Percentiles rank a stretch among this genome's conserved stretches.
Conservation (phyloP, 1,140 invertebrate species). For the Phocides pigmalion region DNA sequence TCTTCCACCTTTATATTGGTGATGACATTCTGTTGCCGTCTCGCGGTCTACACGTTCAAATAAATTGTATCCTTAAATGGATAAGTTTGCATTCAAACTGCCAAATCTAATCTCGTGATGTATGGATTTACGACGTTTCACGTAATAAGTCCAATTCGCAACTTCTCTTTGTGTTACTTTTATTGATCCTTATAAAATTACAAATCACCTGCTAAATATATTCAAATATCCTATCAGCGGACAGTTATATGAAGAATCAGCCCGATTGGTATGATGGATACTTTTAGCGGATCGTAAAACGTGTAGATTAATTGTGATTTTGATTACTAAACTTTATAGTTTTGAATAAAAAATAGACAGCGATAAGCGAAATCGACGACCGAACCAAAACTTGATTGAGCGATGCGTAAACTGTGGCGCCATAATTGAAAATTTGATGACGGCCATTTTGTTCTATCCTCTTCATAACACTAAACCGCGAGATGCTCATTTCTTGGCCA, state of each 20-base stretch:
- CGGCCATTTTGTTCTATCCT: slow-evolving; percentile 17
- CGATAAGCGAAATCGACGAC: slow-evolving; percentile 27
- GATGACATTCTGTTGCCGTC: no score
- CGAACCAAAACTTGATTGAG: slow-evolving; percentile 8
- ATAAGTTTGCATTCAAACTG: background rate
- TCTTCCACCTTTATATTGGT: no score
- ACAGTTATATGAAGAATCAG: slow-evolving; percentile 10
- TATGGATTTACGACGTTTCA: background rate
- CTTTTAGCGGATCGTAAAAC: slow-evolving; percentile 28
- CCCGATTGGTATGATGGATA: slow-evolving; percentile 19
- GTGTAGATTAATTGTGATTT: slow-evolving; percentile 7
- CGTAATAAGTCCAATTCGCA: background rate
- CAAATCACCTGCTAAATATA: slow-evolving; percentile 15
- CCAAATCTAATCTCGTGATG: background rate
- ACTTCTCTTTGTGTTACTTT: background rate
- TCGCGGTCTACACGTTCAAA: background rate
- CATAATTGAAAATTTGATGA: slow-evolving; percentile 31
- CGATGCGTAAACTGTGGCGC: slow-evolving; percentile 13
- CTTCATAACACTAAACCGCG: slow-evolving; percentile 26
- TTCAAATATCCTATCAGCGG: slow-evolving; percentile 8
- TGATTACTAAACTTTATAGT: slow-evolving; percentile 22
- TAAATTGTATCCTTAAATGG: background rate
- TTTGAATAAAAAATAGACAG: slow-evolving; percentile 11
- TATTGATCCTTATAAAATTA: slow-evolving; percentile 14
- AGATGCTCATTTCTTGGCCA: slow-evolving; percentile 25